These are phyloP conservation scores for Leuciscus waleckii DNA, from an alignment of 2,797 vertebrate genomes.

Conservation along the genomic window DNA sequence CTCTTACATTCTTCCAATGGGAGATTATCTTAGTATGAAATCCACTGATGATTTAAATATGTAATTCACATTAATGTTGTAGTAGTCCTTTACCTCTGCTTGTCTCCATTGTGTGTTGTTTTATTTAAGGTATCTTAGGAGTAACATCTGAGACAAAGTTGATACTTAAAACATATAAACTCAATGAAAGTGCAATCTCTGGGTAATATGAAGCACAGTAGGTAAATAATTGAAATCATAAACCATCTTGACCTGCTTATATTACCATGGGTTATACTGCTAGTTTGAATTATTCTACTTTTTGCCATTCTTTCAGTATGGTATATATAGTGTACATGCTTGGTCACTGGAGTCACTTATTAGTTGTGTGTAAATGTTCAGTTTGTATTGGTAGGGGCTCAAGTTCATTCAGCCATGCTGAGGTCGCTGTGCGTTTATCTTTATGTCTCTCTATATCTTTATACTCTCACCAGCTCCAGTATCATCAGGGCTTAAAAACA, in stretches of 20 bases:
- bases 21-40: background rate
- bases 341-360: background rate
- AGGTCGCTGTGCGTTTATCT: constrained; percentile 3
- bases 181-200: background rate
- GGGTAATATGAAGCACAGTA: background rate
- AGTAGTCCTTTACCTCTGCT: background rate
- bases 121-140: background rate
- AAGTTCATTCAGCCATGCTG: background rate
- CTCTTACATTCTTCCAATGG: background rate
- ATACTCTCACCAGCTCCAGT: background rate
- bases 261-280: background rate
- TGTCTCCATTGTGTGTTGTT: background rate
- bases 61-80: background rate
- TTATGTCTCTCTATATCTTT: constrained; percentile 20
- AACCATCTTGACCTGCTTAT: background rate
- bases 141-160: background rate
- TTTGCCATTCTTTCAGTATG: background rate
- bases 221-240: background rate
- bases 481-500: constrained; percentile 11
- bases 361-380: background rate
- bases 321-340: background rate
- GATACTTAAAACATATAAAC: background rate
- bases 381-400: background rate
- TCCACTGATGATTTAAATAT: background rate
- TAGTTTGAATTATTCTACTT: background rate